A percentile compares a stretch with the other conserved stretches of the same genome.
Evolutionary conservation across 1,140 invertebrate species (phyloP).

Genomic region (Sipha flava): DNA sequence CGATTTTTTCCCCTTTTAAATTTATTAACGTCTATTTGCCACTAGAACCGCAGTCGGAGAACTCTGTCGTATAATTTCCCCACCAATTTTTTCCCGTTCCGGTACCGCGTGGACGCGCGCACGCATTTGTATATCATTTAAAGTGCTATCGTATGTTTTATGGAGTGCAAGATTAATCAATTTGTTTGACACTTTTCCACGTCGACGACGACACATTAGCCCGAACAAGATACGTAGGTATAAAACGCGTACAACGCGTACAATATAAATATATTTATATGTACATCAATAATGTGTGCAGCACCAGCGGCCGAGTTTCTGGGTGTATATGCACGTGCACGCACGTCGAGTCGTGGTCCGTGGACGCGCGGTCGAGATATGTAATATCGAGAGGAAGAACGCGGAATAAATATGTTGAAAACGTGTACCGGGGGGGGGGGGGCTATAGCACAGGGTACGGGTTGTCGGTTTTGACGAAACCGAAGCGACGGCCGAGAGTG

Average conservation of each 20-base stretch:
- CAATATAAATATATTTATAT: neutral
- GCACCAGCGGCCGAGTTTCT: neutral
- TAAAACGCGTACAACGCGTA: too few relatives aligned
- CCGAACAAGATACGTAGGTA: conserved; percentile 11
- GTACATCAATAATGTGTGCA: neutral
- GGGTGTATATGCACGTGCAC: neutral
- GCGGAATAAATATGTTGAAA: too few relatives aligned
- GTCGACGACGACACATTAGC: conserved; percentile 19
- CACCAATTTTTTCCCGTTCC: neutral
- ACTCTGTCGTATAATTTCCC: neutral
- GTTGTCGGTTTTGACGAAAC: too few relatives aligned
- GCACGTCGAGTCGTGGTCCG: too few relatives aligned
- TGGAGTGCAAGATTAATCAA: conserved; percentile 27
- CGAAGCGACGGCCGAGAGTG: too few relatives aligned
- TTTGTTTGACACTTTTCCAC: conserved; percentile 24
- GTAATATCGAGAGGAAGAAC: too few relatives aligned
- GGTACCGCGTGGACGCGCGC: neutral
- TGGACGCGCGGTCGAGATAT: too few relatives aligned
- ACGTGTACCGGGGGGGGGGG: too few relatives aligned
- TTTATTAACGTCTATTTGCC: conserved; percentile 24
- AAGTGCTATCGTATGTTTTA: conserved; percentile 30
- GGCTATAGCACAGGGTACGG: too few relatives aligned
- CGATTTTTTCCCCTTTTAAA: conserved; percentile 5
- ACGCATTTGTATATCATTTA: neutral
- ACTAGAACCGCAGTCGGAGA: neutral